Evolutionary conservation across 2,113 vertebrate genomes (phyloP), one percentile per base, ranked within the genome.

Genomic region (Leptobrachium ailaonicum): DNA sequence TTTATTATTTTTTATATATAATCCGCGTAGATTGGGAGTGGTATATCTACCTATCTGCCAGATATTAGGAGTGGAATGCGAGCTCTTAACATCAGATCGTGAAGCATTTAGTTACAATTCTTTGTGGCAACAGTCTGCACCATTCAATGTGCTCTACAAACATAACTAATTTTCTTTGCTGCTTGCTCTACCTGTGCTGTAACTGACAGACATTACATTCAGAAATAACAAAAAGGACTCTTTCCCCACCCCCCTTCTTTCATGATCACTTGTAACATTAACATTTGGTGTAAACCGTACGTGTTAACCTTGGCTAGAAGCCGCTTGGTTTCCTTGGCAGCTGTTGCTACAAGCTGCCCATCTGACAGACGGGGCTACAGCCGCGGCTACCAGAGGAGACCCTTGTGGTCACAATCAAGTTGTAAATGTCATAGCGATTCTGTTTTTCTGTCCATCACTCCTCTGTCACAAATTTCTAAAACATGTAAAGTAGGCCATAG

Each of bases 271-370:
- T 60, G 3, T 60, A 60, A 60, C 56, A 60, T 70, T 47, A 70
- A 70, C 68, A 70, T n/a, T 70, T 9, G 13, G 7, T 50, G 6
- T 70, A 70, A 73, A 86, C 82, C 88, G 80, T 71, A 83, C 86
- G 83, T 83, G 87, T 86, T 92, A 91, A 94, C 91, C 91, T 95
- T 95, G 92, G 91, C 92, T 88, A 77, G 77, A 75, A 91, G 91
- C 92, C 90, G 87, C 87, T 79, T 79, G 76, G 41, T 89, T 92
- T 93, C 88, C 85, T 88, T 82, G 75, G 87, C 90, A 93, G 88
- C 89, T 91, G 91, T 88, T 90, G 87, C 85, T 87, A 56, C 83
- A 80, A 71, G 84, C 92, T 87, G 88, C 82, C 86, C 77, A 82
- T 89, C 75, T 95, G 92, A 91, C 84, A 86, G 88, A 85, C 47